phyloP scores from a whole-genome alignment of 2,888 invertebrate genomes.

The Arctia plantaginis region DNA sequence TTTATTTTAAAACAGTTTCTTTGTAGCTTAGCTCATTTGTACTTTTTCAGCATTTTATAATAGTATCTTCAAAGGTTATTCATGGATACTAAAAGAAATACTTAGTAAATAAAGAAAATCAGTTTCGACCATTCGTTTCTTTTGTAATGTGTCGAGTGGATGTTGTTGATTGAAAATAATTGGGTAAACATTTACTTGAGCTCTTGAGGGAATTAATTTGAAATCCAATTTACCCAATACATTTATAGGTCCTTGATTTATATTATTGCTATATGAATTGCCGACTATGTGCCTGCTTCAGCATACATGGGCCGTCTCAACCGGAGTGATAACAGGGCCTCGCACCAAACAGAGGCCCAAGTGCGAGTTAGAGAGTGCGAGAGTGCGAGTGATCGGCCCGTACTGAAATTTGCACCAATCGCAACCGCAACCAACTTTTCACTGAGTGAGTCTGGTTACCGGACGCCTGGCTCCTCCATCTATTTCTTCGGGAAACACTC shows the following conservation, averaged over 20 bases:
- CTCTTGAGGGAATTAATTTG: constrained; percentile 2
- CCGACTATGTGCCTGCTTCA: too few species aligned
- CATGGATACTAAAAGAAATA: not conserved
- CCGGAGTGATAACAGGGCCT: too few species aligned
- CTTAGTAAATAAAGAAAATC: not conserved
- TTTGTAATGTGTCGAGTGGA: constrained; percentile 2
- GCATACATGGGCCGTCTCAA: too few species aligned
- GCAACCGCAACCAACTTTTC: too few species aligned
- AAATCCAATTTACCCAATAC: not conserved
- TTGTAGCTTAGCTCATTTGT: not conserved
- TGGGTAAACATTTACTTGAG: constrained; percentile 4
- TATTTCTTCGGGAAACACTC: too few species aligned
- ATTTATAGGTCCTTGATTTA: not conserved
- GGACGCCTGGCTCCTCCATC: too few species aligned
- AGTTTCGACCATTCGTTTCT: not conserved
- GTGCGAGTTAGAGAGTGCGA: too few species aligned
- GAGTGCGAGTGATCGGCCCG: too few species aligned
- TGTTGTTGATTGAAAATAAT: constrained; percentile 13
- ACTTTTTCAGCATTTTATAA: not conserved
- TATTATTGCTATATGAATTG: not conserved
- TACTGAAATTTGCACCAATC: too few species aligned
- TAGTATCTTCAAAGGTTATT: not conserved
- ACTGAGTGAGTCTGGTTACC: too few species aligned
- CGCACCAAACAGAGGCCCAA: too few species aligned
- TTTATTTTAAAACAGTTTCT: not conserved